phyloP scores from a whole-genome alignment of 2,888 invertebrate genomes.

The Parnassius orleans region DNA sequence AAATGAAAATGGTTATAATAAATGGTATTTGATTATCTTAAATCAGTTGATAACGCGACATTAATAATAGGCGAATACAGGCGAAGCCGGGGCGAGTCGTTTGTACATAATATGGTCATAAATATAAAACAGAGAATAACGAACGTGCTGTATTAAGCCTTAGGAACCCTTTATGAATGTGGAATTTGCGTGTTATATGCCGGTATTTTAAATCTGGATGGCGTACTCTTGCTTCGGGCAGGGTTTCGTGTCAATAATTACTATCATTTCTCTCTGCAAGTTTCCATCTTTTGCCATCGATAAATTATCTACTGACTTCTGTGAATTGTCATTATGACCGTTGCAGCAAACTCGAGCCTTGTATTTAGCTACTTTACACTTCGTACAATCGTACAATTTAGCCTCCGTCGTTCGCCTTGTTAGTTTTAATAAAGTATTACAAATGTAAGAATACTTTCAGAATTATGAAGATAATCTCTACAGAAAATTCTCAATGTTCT shows the following conservation, averaged over 20 bases:
- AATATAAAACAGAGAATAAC: no score
- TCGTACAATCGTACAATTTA: conserved; percentile 27
- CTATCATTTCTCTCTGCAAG: conserved; percentile 65
- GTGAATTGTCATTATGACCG: conserved; percentile 70
- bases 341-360: conserved; percentile 51
- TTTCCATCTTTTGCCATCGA: conserved; percentile 64
- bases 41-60: no score
- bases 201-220: conserved; percentile 60
- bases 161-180: conserved; percentile 68
- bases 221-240: conserved; percentile 53
- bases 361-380: conserved; percentile 52
- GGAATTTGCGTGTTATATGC: conserved; percentile 74
- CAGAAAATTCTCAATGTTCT: neutral
- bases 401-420: conserved; percentile 20
- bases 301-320: conserved; percentile 69
- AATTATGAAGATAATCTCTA: conserved; percentile 4
- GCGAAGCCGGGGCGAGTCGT: no score
- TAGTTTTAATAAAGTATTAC: conserved; percentile 18
- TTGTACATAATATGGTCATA: no score
- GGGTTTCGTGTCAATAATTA: conserved; percentile 77
- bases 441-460: conserved; percentile 20
- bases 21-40: no score
- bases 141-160: conserved; percentile 37
- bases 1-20: no score
- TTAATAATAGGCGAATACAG: no score